Conservation (phyloP, 2,797 vertebrate species). For the Acomys russatus region DNA sequence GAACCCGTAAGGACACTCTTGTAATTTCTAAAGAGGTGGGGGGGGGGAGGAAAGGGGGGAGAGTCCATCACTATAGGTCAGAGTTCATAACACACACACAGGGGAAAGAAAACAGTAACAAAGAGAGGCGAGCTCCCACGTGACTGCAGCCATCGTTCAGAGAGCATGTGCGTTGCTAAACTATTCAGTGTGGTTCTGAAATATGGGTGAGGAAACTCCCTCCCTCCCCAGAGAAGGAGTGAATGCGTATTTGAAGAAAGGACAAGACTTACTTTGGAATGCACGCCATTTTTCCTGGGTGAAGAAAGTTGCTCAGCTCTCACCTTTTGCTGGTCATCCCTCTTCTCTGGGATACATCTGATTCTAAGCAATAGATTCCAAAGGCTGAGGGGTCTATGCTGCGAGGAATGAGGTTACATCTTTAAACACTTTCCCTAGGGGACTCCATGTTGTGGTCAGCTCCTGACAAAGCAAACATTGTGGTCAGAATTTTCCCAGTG, state of each 20-base stretch:
- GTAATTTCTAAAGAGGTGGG: slow-evolving; percentile 64
- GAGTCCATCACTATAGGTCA: slow-evolving; percentile 67
- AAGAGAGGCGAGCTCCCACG: slow-evolving; percentile 20
- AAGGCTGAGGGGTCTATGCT: slow-evolving; percentile 5
- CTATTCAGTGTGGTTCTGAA: neutral
- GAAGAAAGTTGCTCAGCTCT: slow-evolving; percentile 27
- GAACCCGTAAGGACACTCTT: slow-evolving; percentile 79
- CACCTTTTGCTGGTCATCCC: neutral
- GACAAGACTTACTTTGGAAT: neutral
- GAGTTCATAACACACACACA: slow-evolving; percentile 71
- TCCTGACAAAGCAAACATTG: slow-evolving; percentile 61
- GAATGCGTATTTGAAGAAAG: neutral
- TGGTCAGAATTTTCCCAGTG: slow-evolving; percentile 71
- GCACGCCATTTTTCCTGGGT: neutral
- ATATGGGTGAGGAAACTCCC: slow-evolving; percentile 24
- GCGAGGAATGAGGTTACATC: slow-evolving; percentile 63
- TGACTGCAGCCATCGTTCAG: neutral
- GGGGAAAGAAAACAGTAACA: slow-evolving; percentile 65
- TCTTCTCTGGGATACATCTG: slow-evolving; percentile 15
- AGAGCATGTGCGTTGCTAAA: slow-evolving; percentile 21
- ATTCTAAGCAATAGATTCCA: slow-evolving; percentile 40
- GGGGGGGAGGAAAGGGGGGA: too few relatives aligned
- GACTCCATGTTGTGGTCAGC: neutral
- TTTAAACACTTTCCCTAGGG: slow-evolving; percentile 50
- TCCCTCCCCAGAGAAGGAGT: neutral